A percentile compares a stretch with the other conserved stretches of the same genome.
phyloP scores from a whole-genome alignment of 2,888 invertebrate species.

The Hermaeophaga mercurialis region DNA sequence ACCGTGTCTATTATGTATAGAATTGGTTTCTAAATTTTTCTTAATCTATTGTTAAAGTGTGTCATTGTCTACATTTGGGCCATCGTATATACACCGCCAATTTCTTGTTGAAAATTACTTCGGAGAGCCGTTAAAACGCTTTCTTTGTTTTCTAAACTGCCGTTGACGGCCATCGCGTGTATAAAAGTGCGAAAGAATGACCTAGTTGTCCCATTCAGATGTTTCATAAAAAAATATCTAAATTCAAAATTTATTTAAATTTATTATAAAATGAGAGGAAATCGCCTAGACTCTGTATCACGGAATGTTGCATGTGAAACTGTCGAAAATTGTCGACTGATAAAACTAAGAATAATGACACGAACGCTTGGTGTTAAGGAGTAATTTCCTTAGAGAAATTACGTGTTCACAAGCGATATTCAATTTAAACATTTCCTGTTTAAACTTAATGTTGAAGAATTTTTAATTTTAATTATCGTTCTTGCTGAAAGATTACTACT shows the following conservation, averaged over 20 bases:
- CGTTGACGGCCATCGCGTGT: not conserved
- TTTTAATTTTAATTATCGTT: no score
- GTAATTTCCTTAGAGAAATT: not conserved
- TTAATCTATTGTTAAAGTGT: not conserved
- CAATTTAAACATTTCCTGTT: not conserved
- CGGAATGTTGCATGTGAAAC: not conserved
- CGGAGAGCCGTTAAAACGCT: not conserved
- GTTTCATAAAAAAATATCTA: not conserved
- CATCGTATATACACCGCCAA: no score
- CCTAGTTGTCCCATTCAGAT: not conserved
- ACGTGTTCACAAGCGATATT: not conserved
- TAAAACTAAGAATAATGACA: conserved; percentile 1
- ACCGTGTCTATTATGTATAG: no score
- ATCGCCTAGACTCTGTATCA: not conserved
- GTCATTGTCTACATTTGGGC: not conserved
- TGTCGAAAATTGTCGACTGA: not conserved
- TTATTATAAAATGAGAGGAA: conserved; percentile 1
- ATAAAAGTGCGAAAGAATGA: not conserved
- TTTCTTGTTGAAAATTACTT: not conserved
- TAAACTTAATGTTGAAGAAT: not conserved
- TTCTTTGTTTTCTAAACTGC: conserved; percentile 3
- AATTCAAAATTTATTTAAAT: conserved; percentile 6
- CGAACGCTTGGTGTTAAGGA: not conserved
- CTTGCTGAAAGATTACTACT: no score
- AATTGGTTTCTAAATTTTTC: no score